Base-by-base conservation (phyloP, 2,797 vertebrate genomes). In the Xerus rutilus region DNA sequence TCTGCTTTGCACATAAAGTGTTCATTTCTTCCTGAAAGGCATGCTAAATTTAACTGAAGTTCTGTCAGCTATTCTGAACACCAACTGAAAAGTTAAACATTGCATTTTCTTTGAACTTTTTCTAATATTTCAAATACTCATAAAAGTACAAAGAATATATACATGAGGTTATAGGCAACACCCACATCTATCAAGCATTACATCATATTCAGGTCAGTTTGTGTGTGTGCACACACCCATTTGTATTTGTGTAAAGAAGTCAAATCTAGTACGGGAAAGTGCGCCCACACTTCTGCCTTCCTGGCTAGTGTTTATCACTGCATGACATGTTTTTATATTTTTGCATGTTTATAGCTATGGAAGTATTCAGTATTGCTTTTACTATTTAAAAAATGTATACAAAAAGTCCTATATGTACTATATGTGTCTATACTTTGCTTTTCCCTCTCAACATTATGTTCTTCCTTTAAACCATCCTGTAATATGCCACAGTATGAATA, bases 51-150 rank as follows among this genome's bases (percentile, higher is more conserved):
- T 88, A 87, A 79, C 2, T 81, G 64, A 93, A 45, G 67, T 59
- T 28, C 54, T 90, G 95, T 83, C 28, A 81, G 57, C 18, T 39
- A 76, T 77, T 95, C 45, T 77, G 47, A 95, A 76, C 54, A 70
- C 25, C 83, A 91, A 83, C 21, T 94, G 30, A 90, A 92, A 89
- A 92, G 17, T 73, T 20, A 74, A 59, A 28, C n/a, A 85, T 20
- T 10, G 13, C 35, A 72, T 72, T 91, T 95, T 90, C 43, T 74
- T 95, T 17, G 17, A 39, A 85, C 39, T 59, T 81, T 70, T 87
- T 70, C 89, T 83, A 92, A 74, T 59, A 95, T 83, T 93, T 93
- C 39, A 92, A 57, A 95, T 32, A 78, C 17, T 39, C 43, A 74
- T 57, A 62, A 86, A 86, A 95, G 20, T 82, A 47, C 30, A 86